phyloP scores from a whole-genome alignment of 1,140 invertebrate species.

The Maconellicoccus hirsutus region DNA sequence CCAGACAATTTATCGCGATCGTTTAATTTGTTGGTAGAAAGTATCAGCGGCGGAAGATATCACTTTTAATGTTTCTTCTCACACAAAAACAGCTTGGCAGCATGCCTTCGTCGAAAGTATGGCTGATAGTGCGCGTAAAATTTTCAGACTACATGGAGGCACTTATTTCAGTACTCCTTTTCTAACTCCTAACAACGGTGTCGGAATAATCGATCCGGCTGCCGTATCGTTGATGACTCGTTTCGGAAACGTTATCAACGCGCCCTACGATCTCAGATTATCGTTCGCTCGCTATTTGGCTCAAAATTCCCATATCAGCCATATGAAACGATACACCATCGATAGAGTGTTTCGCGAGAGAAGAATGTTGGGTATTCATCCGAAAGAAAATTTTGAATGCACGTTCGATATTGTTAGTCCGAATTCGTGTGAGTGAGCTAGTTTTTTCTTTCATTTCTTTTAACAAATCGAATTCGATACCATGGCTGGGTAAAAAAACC shows the following conservation, averaged over 20 bases:
- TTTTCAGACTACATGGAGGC: slow-evolving; percentile 68
- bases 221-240: slow-evolving; percentile 73
- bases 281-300: slow-evolving; percentile 74
- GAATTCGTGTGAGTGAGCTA: slow-evolving; percentile 40
- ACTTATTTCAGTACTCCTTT: slow-evolving; percentile 59
- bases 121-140: slow-evolving; percentile 40
- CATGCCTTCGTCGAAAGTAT: slow-evolving; percentile 25
- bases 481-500: slow-evolving; percentile 13
- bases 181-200: slow-evolving; percentile 53
- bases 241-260: slow-evolving; percentile 33
- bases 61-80: slow-evolving; percentile 56
- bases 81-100: slow-evolving; percentile 32
- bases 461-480: not conserved
- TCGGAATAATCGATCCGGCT: slow-evolving; percentile 45
- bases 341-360: slow-evolving; percentile 77
- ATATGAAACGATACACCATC: slow-evolving; percentile 71
- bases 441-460: no score
- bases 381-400: slow-evolving; percentile 77
- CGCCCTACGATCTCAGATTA: slow-evolving; percentile 41
- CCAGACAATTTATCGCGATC: no score
- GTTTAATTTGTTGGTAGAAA: slow-evolving; percentile 34
- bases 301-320: slow-evolving; percentile 56
- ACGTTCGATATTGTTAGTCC: slow-evolving; percentile 86
- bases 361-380: slow-evolving; percentile 71
- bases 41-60: slow-evolving; percentile 54